A percentile compares a stretch with the other conserved stretches of the same genome.
Evolutionary conservation across 2,888 invertebrate species (phyloP).

Genomic region (Scrobipalpa atriplicella): DNA sequence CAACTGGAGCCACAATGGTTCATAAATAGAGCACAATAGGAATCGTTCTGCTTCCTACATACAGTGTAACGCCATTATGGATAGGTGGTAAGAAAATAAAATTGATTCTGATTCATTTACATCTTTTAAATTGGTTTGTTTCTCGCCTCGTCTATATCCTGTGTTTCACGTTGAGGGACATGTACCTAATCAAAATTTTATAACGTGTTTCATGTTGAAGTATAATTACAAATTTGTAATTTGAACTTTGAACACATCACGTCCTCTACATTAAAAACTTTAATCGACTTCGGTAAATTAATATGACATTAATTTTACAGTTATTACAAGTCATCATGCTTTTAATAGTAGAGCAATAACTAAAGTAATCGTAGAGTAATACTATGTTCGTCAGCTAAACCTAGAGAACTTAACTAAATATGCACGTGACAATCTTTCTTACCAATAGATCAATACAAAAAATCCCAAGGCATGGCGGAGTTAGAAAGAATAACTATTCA

Average conservation of each 20-base stretch:
- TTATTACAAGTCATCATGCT: background rate
- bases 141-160: constrained; percentile 19
- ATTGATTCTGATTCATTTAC: constrained; percentile 25
- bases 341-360: background rate
- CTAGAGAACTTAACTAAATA: no score
- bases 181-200: constrained; percentile 1
- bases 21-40: constrained; percentile 58
- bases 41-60: constrained; percentile 35
- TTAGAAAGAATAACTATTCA: no score
- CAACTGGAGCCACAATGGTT: constrained; percentile 46
- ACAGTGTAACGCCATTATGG: constrained; percentile 28
- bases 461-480: no score
- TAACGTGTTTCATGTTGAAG: background rate
- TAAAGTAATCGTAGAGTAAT: background rate
- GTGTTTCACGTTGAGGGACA: background rate
- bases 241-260: no score
- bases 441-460: no score
- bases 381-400: no score
- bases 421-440: no score
- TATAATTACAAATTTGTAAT: no score
- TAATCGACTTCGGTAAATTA: no score
- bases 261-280: no score
- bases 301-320: no score
- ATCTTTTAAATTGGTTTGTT: constrained; percentile 31
- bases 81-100: constrained; percentile 18